Evolutionary conservation across 2,888 invertebrate genomes (phyloP), one percentile per base, ranked within the genome.

Genomic region (Mimas tiliae): DNA sequence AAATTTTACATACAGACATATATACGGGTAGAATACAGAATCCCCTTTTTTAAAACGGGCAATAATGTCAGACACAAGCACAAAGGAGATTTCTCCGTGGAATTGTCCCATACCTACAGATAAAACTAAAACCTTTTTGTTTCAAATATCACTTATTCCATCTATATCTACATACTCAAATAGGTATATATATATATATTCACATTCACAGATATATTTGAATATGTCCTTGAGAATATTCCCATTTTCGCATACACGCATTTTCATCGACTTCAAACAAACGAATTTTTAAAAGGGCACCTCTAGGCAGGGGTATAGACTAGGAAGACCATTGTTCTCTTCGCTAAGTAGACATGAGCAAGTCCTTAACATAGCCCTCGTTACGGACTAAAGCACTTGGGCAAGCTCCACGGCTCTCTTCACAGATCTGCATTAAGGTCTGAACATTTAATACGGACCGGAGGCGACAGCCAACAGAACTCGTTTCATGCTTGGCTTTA

Each of bases 401-500:
- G 8, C 51, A 1, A 9, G 12, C 47, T 14, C 16, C 47, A 68
- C 72, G 70, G 27, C 63, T 63, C 68, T 71, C 71, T 68, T 65
- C 72, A 66, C 72, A 62, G 74, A 72, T 74, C 72, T 73, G 74
- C 76, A 76, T 81, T 81, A 82, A 73, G 67, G 38, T 34, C 73
- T 76, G 74, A 74, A 74, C 74, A 73, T 78, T 79, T 79, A 80
- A 81, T 78, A 76, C 71, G 62, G 68, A 66, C 67, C 66, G 63
- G 66, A 69, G 78, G 77, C 64, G 45, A 45, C 14, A 14, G 78
- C 77, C 62, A 69, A 34, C 50, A 67, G 65, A 77, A 76, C 74
- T 74, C 72, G 64, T 52, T 71, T 74, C 72, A 63, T 48, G 14
- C 19, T 48, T 63, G 50, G 50, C 19, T 50, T 38, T 38, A 19